Conservation (phyloP, 1,140 invertebrate genomes). For the Drosophila lacertosa region DNA sequence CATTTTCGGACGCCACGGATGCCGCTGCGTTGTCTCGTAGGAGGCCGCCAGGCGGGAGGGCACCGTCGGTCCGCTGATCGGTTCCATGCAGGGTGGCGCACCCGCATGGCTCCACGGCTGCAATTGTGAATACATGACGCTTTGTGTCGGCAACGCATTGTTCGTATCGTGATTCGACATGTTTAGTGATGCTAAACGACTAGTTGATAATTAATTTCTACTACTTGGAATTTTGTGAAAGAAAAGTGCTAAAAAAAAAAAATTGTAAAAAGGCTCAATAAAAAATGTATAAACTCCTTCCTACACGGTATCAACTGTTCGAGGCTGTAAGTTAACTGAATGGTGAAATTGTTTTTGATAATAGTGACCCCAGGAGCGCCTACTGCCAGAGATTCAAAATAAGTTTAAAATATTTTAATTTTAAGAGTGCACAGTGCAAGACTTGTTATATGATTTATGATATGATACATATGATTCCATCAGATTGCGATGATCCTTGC, state of each 20-base stretch:
- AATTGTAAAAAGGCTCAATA: neutral
- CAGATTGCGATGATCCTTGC: conserved; percentile 83
- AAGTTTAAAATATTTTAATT: neutral
- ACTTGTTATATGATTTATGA: conserved; percentile 10
- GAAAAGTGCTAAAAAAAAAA: neutral
- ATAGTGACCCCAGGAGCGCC: neutral
- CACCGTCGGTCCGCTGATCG: conserved; percentile 84
- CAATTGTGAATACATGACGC: conserved; percentile 87
- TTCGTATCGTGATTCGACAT: conserved; percentile 25
- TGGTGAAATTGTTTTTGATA: neutral
- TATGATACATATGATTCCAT: conserved; percentile 83
- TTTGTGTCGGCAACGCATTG: conserved; percentile 66
- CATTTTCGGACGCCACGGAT: conserved; percentile 91
- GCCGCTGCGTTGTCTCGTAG: conserved; percentile 83
- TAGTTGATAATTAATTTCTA: conserved; percentile 31
- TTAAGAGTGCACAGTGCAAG: neutral
- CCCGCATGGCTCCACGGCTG: conserved; percentile 87
- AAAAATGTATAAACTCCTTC: conserved; percentile 6
- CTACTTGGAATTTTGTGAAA: conserved; percentile 48
- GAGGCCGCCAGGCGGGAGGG: conserved; percentile 85
- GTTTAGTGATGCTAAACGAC: neutral
- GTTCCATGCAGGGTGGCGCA: conserved; percentile 86
- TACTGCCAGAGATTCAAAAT: neutral
- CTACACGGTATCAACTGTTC: conserved; percentile 14
- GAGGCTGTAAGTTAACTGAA: conserved; percentile 14